A percentile compares a stretch with the other conserved stretches of the same genome.
These are phyloP conservation scores for Melanotaenia duboulayi DNA, from an alignment of 2,113 vertebrate genomes.

Conservation along the genomic window DNA sequence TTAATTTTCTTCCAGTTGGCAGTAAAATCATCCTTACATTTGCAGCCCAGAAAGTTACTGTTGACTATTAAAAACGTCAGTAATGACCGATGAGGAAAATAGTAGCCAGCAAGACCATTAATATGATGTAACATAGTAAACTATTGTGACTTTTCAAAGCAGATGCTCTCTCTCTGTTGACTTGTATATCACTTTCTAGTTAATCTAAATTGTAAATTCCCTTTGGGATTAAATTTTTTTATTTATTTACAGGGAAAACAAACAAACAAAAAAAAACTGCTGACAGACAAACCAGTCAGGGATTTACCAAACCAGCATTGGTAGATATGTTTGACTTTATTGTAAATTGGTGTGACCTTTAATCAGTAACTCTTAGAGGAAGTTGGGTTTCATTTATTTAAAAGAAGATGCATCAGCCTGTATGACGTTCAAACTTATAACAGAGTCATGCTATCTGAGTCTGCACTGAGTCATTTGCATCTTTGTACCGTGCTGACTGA, in stretches of 20 bases:
- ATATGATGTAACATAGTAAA: neutral
- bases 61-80: constrained; percentile 19
- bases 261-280: no score
- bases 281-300: no score
- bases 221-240: no score
- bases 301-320: constrained; percentile 10
- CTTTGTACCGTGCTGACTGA: constrained; percentile 15
- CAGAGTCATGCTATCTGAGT: constrained; percentile 30
- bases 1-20: constrained; percentile 14
- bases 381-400: constrained; percentile 30
- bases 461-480: constrained; percentile 40
- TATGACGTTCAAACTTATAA: constrained; percentile 17
- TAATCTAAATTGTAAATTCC: no score
- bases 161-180: neutral
- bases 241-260: no score
- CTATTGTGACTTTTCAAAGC: neutral
- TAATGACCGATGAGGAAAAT: neutral
- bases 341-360: neutral
- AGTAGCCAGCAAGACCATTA: neutral
- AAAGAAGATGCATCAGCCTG: constrained; percentile 29
- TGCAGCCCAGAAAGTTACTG: constrained; percentile 8
- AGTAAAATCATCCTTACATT: neutral
- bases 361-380: constrained; percentile 7
- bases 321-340: constrained; percentile 5
- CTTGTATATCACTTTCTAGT: no score